Base-by-base conservation (phyloP, 2,888 invertebrate species). In the Carabus problematicus region DNA sequence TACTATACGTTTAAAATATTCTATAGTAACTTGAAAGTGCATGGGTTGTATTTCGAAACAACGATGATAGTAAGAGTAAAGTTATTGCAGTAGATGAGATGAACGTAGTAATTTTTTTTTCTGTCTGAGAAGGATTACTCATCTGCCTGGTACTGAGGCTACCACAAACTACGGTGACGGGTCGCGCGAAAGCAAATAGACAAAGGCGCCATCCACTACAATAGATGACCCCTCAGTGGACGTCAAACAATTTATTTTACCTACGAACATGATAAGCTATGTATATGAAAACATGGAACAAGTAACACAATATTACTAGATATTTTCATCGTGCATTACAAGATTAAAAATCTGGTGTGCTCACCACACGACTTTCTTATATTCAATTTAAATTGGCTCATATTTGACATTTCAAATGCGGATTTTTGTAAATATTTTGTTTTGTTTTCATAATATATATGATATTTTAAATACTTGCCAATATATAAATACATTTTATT, bases 121-220 rank as follows among this genome's bases (percentile, higher is more conserved):
- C 42, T 40, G 41, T 54, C 49, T 49, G 54, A 54, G 42, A 14
- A 6, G 14, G 14, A 63, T 63, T 63, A 54, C 49, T 63, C 63
- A 63, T 63, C 52, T 8, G 12, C 52, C 49, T 49, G 49, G 54
- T 52, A 62, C 29, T 43, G 12, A 7, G 49, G 14, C 63, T 52
- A 63, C 63, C 49, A 11, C 14, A 40, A 40, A 55, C 49, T 16
- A 3, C 8, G 16, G 41, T 52, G 63, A 12, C 54, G 63, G 29
- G 54, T 12, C 29, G 42, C 45, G 59, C 49, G 58, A 58, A 39
- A 58, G 47, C 49, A 66, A 71, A 72, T 69, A 71, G 72, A 71
- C 72, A 71, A 72, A 72, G 72, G 72, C 72, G 71, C 72, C 72
- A 72, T 67, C 72, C 54, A 59, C 45, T 60, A 66, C 68, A 64